Base-by-base conservation (phyloP, 2,888 invertebrate species). In the Cheilosia vulpina region DNA sequence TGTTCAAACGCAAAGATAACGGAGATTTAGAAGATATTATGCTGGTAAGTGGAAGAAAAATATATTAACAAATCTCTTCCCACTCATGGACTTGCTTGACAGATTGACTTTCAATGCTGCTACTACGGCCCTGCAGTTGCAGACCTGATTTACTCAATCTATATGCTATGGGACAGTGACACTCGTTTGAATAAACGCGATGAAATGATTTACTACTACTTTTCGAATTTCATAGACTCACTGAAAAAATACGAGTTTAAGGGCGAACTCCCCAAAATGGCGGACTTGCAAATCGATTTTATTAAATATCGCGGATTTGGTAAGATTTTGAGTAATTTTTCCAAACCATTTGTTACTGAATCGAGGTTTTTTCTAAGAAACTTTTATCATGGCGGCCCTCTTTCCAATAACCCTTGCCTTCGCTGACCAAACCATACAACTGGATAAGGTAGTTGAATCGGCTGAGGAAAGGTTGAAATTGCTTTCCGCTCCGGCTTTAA, bases 61-160 rank as follows among this genome's bases (percentile, higher is more conserved):
- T 52, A 4, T 13, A 2, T 7, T 15, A 2, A 21, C 21, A 21
- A 24, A 52, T 2, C 52, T 3, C 34, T 15, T 47, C 3, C 7
- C n/a, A 7, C 5, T n/a, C 15, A 62, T 17, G 0, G n/a, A 47
- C 0, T 58, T 60, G 1, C 24, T 52, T 19, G 13, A 4, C 41
- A 84, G 87, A 27, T 90, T 15, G 91, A 91, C 65, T 91, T 88
- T 19, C 90, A 90, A 75, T 81, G 89, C 24, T 79, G 88, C 31
- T 87, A 87, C 52, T 73, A 88, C 31, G 90, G 88, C 0, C 88
- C 91, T 0, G 82, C 88, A 34, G 77, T 80, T 6, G 45, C 65
- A 15, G 90, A 91, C 65, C 43, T 90, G 2, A 58, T 89, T 1
- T 90, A 89, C 47, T 87, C 90, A 0, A 87, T 88, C 0, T 90